Conservation (phyloP, 2,888 invertebrate genomes). For the Amphipyra berbera region DNA sequence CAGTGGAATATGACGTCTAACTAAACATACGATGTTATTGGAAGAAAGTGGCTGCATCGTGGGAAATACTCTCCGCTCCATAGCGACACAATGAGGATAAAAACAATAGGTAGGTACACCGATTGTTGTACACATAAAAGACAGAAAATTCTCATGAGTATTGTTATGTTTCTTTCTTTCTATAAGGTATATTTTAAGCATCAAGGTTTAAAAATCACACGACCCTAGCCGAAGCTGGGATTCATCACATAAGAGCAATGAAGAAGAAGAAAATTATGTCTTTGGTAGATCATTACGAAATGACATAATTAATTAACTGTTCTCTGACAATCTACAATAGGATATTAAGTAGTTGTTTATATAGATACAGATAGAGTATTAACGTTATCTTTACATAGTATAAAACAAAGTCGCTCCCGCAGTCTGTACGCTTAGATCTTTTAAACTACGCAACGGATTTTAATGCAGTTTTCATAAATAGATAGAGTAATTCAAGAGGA, state of each 20-base stretch:
- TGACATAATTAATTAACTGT: too few species aligned
- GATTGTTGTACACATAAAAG: conserved; percentile 37
- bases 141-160: conserved; percentile 46
- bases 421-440: too few species aligned
- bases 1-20: conserved; percentile 27
- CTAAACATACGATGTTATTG: conserved; percentile 23
- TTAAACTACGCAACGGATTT: too few species aligned
- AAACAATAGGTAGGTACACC: conserved; percentile 33
- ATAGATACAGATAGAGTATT: too few species aligned
- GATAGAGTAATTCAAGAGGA: too few species aligned
- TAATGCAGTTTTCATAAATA: too few species aligned
- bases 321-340: too few species aligned
- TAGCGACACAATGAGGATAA: conserved; percentile 30
- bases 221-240: conserved; percentile 5
- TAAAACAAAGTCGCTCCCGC: too few species aligned
- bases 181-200: conserved; percentile 14
- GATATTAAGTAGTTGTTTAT: too few species aligned
- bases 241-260: not conserved
- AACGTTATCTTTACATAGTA: too few species aligned
- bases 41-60: conserved; percentile 52
- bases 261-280: not conserved
- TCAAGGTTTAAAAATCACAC: conserved; percentile 25
- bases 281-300: too few species aligned
- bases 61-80: conserved; percentile 33
- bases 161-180: conserved; percentile 27